Percentiles rank a stretch among this genome's conserved stretches.
Evolutionary conservation across 1,140 invertebrate genomes (phyloP).

Genomic region (Dolichoris vasculosae): DNA sequence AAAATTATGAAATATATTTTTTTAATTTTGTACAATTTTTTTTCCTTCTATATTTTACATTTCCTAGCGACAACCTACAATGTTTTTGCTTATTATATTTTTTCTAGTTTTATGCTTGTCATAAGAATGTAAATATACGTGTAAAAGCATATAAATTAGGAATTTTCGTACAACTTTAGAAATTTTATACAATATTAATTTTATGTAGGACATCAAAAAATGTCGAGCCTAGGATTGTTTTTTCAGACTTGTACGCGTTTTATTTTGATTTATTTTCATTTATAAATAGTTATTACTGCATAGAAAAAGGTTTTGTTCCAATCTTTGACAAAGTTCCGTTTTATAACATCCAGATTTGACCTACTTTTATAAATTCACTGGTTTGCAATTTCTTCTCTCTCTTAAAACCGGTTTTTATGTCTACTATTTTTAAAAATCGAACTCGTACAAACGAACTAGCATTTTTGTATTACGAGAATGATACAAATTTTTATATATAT

Average conservation of each 20-base stretch:
- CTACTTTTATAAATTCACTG: conserved; percentile 39
- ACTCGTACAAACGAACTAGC: conserved; percentile 22
- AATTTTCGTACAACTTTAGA: not conserved
- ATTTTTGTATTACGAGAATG: not conserved
- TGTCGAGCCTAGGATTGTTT: not conserved
- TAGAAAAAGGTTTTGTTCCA: not conserved
- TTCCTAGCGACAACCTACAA: not conserved
- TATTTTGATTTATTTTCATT: not conserved
- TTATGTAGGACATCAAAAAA: not conserved
- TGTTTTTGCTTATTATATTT: not conserved
- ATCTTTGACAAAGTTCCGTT: conserved; percentile 26
- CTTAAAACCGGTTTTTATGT: conserved; percentile 39
- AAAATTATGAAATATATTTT: not conserved
- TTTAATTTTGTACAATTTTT: not conserved
- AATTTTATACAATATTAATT: not conserved
- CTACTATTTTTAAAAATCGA: conserved; percentile 23
- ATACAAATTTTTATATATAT: not conserved
- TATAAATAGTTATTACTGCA: conserved; percentile 17
- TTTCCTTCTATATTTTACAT: not conserved
- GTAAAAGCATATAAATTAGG: not conserved
- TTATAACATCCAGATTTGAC: conserved; percentile 48
- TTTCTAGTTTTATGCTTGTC: not conserved
- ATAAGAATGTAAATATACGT: not conserved
- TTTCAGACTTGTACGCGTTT: not conserved
- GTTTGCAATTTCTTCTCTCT: conserved; percentile 33